Conservation (phyloP, 2,888 invertebrate species). For the Hydriomena furcata region DNA sequence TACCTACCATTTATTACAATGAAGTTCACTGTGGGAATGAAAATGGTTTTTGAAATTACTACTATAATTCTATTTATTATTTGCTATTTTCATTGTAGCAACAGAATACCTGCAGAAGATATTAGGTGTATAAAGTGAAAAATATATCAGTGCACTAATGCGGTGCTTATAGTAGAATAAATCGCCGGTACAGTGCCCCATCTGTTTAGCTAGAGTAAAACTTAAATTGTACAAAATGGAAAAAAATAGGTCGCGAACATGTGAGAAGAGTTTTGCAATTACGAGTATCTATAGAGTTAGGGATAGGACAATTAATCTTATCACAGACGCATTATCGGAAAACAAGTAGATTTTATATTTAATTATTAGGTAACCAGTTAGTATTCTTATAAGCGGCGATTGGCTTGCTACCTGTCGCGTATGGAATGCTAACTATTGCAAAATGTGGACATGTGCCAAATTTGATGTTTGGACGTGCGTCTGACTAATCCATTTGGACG, state of each 20-base stretch:
- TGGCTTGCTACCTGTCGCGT: too few species aligned
- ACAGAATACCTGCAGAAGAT: too few species aligned
- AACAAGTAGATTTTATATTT: background rate
- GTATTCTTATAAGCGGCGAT: too few species aligned
- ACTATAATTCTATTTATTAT: too few species aligned
- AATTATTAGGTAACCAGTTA: too few species aligned
- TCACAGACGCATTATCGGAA: conserved; percentile 18
- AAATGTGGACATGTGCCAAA: too few species aligned
- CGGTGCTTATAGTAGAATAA: conserved; percentile 17
- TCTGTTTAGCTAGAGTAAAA: conserved; percentile 27
- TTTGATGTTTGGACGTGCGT: too few species aligned
- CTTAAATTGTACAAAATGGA: conserved; percentile 26
- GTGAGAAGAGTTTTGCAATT: background rate
- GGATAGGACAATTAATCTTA: conserved; percentile 8
- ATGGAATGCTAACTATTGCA: too few species aligned
- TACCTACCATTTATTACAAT: too few species aligned
- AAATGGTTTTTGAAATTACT: too few species aligned
- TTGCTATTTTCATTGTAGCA: too few species aligned
- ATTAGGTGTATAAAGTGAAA: background rate
- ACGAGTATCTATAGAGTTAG: background rate
- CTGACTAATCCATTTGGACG: background rate
- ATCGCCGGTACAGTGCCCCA: conserved; percentile 26
- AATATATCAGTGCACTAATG: background rate
- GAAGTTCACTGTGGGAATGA: too few species aligned
- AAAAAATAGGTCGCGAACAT: background rate